These are phyloP conservation scores for Drepana arcuata DNA, from an alignment of 1,140 invertebrate genomes.

Conservation along the genomic window DNA sequence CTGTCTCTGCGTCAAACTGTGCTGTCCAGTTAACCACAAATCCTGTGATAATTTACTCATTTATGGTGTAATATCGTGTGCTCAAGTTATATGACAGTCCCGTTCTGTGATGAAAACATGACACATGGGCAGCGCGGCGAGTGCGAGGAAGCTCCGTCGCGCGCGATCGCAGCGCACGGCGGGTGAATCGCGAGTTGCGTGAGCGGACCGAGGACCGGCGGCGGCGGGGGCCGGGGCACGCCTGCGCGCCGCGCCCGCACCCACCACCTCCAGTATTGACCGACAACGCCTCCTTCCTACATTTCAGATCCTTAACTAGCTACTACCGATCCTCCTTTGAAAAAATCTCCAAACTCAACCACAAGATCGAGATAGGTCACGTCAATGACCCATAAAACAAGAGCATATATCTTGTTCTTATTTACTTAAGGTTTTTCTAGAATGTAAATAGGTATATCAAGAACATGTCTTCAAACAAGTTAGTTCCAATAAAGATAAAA, in stretches of 20 bases:
- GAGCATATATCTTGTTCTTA: no score
- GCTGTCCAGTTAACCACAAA: constrained; percentile 4
- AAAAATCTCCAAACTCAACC: constrained; percentile 57
- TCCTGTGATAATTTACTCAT: constrained; percentile 33
- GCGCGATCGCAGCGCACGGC: constrained; percentile 59
- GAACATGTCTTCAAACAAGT: no score
- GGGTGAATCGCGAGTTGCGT: constrained; percentile 63
- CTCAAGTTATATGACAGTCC: constrained; percentile 38
- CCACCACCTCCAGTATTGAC: constrained; percentile 68
- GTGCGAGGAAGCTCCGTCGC: constrained; percentile 28
- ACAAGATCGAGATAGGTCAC: constrained; percentile 47
- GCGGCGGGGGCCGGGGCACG: constrained; percentile 37
- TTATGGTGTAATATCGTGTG: constrained; percentile 29
- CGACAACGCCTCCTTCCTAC: constrained; percentile 67
- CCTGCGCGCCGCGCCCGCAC: constrained; percentile 35
- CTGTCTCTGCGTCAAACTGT: constrained; percentile 24
- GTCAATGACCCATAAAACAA: constrained; percentile 26
- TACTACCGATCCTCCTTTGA: constrained; percentile 59
- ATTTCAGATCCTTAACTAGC: constrained; percentile 68
- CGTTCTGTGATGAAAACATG: constrained; percentile 59
- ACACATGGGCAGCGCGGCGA: constrained; percentile 50
- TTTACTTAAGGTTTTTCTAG: no score
- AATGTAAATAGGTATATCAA: no score
- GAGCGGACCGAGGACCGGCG: constrained; percentile 37
- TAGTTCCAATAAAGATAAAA: no score